Conservation (phyloP, 2,113 vertebrate species). For the Podarcis raffonei region DNA sequence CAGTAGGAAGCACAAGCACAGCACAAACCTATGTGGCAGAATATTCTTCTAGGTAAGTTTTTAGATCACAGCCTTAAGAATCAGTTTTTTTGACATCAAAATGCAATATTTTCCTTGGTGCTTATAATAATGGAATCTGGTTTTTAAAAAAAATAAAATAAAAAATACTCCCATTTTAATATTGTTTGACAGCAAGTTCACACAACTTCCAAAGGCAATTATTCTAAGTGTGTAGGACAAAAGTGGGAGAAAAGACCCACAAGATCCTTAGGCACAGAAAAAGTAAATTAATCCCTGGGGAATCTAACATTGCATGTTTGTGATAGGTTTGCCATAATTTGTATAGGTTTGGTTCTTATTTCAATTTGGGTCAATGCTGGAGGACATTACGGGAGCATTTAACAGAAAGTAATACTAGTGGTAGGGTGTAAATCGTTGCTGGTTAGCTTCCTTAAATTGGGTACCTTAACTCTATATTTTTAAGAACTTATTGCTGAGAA, state of each 20-base stretch:
- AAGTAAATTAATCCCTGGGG: background rate
- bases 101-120: background rate
- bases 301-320: no score
- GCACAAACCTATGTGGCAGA: background rate
- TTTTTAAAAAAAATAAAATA: background rate
- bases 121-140: background rate
- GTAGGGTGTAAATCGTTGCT: constrained; percentile 5
- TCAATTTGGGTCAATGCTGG: background rate
- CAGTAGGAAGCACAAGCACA: background rate
- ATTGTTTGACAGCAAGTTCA: background rate
- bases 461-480: constrained; percentile 31
- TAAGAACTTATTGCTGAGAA: constrained; percentile 21
- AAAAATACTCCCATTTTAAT: background rate
- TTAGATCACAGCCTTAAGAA: background rate
- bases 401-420: background rate
- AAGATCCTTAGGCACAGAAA: background rate
- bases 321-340: background rate
- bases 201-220: background rate
- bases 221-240: background rate
- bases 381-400: background rate
- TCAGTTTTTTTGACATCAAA: background rate
- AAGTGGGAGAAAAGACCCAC: background rate
- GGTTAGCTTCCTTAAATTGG: constrained; percentile 36
- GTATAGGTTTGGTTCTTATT: background rate
- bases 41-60: background rate